Evolutionary conservation across 2,113 vertebrate species (phyloP).

Genomic region (Esox niger): DNA sequence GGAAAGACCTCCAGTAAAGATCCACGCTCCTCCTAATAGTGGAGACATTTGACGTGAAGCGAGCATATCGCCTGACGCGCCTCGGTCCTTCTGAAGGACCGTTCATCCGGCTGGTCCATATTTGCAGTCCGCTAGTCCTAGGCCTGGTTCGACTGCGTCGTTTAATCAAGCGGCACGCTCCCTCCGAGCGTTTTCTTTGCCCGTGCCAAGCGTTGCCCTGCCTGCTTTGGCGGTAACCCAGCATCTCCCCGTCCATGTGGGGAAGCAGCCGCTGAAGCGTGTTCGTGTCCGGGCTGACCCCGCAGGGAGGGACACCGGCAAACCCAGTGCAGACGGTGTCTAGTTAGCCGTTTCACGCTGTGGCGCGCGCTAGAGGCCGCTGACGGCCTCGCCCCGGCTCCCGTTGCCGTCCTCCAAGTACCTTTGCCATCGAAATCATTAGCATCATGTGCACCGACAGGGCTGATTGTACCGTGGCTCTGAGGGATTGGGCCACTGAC

Average conservation of each 20-base stretch:
- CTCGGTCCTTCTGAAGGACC: slow-evolving; percentile 35
- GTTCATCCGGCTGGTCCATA: slow-evolving; percentile 22
- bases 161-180: slow-evolving; percentile 15
- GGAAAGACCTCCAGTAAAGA: background rate
- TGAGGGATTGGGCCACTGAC: slow-evolving; percentile 5
- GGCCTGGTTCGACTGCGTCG: slow-evolving; percentile 7
- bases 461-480: slow-evolving; percentile 14
- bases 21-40: no score
- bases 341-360: slow-evolving; percentile 29
- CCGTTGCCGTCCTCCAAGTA: slow-evolving; percentile 27
- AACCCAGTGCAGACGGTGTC: slow-evolving; percentile 34
- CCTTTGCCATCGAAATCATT: slow-evolving; percentile 31
- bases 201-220: no score
- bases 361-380: background rate
- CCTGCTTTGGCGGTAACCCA: no score
- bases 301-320: background rate
- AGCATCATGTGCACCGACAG: slow-evolving; percentile 22
- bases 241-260: background rate
- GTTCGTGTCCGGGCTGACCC: slow-evolving; percentile 46
- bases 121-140: slow-evolving; percentile 41
- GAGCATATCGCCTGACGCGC: slow-evolving; percentile 39
- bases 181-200: background rate
- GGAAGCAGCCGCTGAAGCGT: background rate
- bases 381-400: slow-evolving; percentile 25
- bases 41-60: slow-evolving; percentile 14